phyloP scores from a whole-genome alignment of 2,797 vertebrate genomes.

The Microcaecilia unicolor region DNA sequence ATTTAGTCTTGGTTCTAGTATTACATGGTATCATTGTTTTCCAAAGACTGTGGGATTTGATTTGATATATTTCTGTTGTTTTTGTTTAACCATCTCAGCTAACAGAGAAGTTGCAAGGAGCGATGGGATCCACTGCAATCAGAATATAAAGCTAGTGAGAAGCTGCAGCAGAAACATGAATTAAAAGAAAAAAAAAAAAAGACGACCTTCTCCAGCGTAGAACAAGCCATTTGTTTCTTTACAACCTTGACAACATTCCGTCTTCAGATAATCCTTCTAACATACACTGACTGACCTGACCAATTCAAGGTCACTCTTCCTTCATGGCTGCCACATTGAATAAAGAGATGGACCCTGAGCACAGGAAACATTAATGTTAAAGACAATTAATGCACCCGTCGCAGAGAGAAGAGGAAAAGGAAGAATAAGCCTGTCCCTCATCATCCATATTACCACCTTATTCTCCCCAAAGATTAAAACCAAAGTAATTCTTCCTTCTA shows the following conservation, averaged over 20 bases:
- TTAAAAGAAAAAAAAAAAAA: too few relatives aligned
- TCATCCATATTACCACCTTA: too few relatives aligned
- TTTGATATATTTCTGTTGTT: too few relatives aligned
- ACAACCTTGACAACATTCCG: neutral
- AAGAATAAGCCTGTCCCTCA: too few relatives aligned
- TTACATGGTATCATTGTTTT: too few relatives aligned
- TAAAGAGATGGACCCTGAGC: neutral
- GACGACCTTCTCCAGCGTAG: too few relatives aligned
- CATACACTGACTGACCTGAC: neutral
- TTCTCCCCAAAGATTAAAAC: neutral
- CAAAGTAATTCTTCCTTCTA: neutral
- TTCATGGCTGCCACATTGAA: neutral
- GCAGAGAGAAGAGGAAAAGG: neutral
- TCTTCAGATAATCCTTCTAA: neutral
- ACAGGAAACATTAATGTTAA: rapidly evolving
- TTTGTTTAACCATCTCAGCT: too few relatives aligned
- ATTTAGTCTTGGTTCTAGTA: too few relatives aligned
- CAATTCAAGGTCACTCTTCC: neutral
- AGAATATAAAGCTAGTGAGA: neutral
- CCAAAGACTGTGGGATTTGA: too few relatives aligned
- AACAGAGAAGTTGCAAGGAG: neutral
- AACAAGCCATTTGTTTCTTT: neutral
- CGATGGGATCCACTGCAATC: neutral
- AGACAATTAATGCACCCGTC: neutral
- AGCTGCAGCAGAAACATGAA: too few relatives aligned